Base-by-base conservation (phyloP, 2,113 vertebrate species). In the Pseudopodoces humilis region DNA sequence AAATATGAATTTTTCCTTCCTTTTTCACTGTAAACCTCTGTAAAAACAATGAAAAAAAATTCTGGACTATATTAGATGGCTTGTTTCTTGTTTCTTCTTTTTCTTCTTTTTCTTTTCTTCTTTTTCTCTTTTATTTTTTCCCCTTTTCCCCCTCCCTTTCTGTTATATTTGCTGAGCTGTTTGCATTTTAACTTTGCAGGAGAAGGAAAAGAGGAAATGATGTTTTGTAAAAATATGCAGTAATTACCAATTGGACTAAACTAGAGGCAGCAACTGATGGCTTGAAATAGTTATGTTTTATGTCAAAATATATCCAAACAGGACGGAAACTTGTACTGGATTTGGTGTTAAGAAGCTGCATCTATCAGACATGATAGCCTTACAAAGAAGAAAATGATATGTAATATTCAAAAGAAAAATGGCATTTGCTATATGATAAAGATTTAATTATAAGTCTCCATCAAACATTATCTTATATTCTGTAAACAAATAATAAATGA, bases 281-380 rank as follows among this genome's bases (percentile, higher is more conserved):
- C 53, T 30, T 46, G 14, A 86, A 95, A 59, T 53, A 17, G 23
- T 82, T 49, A 27, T 69, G 28, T 22, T 95, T 95, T 82, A 28
- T 82, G 46, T 88, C 85, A 90, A 76, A 94, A 87, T 82, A 60
- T 53, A 90, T 96, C 81, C 85, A 90, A 93, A 88, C 67, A 80
- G 62, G 55, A 77, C 71, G 94, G 69, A 95, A 97, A 86, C 83
- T 89, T 81, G 78, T 58, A 16, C 62, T 75, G 80, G 81, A 75
- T 60, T 94, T 94, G 80, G 43, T 44, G 72, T 56, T 83, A 72
- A 81, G 91, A 84, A 92, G 27, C 53, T 44, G 24, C 23, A 24
- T 41, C 5, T 60, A 59, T 91, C 46, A 84, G 74, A 63, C 62
- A 44, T 1, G 0, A 47, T 37, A 28, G n/a, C 13, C 63, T 93